A percentile compares a stretch with the other conserved stretches of the same genome.
These are phyloP conservation scores for Labeo rohita DNA, from an alignment of 2,113 vertebrate species.

Conservation along the genomic window DNA sequence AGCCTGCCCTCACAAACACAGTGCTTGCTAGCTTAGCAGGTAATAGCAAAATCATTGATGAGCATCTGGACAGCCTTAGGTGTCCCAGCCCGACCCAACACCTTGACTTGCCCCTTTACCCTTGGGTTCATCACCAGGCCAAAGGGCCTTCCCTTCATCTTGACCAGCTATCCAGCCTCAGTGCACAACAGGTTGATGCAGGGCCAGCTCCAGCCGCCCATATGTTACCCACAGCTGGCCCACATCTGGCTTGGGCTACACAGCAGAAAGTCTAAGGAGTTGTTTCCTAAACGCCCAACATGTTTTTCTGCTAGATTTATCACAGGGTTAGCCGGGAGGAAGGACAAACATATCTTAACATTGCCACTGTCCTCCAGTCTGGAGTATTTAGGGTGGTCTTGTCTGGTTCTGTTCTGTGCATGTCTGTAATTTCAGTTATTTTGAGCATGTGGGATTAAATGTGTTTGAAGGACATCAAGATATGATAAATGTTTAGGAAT, in stretches of 20 bases:
- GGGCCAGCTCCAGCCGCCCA: conserved; percentile 78
- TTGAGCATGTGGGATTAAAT: conserved; percentile 2
- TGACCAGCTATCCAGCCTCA: conserved; percentile 58
- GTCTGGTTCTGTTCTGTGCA: conserved; percentile 8
- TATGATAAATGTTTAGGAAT: neutral
- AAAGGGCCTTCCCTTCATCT: conserved; percentile 19
- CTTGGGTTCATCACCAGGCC: conserved; percentile 33
- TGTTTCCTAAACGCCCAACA: conserved; percentile 47
- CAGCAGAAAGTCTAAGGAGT: conserved; percentile 76
- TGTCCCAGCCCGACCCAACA: neutral
- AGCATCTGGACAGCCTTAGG: conserved; percentile 17
- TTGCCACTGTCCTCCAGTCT: neutral
- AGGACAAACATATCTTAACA: conserved; percentile 4
- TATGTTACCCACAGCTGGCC: conserved; percentile 86
- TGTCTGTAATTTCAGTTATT: neutral
- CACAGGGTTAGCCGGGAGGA: neutral
- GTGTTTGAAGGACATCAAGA: neutral
- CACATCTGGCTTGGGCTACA: conserved; percentile 75
- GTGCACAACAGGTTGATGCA: conserved; percentile 86
- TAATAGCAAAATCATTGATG: neutral
- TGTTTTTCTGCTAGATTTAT: conserved; percentile 26
- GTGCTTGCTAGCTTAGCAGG: neutral
- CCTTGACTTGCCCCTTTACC: conserved; percentile 33
- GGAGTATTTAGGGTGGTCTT: neutral
- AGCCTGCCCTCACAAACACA: neutral